Evolutionary conservation across 2,888 invertebrate species (phyloP).

Genomic region (Alviniconcha strummeri): DNA sequence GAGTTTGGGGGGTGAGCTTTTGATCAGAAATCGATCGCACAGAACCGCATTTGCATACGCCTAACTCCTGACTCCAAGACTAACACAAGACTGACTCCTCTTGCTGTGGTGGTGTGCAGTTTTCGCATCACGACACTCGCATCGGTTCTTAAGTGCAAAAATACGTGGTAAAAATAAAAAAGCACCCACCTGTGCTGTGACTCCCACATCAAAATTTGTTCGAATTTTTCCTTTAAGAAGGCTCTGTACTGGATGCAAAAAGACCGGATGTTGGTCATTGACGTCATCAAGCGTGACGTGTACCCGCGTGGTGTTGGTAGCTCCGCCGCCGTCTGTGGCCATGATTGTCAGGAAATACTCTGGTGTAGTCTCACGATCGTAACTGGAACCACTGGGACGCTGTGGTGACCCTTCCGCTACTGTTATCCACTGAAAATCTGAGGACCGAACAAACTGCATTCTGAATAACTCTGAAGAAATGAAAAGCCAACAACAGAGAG

Average conservation of each 20-base stretch:
- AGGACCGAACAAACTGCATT: constrained; percentile 19
- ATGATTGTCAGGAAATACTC: constrained; percentile 86
- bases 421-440: constrained; percentile 81
- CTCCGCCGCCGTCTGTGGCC: constrained; percentile 86
- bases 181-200: constrained; percentile 81
- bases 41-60: too few species aligned
- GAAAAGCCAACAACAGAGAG: neutral
- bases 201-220: constrained; percentile 84
- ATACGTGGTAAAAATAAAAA: too few species aligned
- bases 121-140: too few species aligned
- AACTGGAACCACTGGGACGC: constrained; percentile 56
- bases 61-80: too few species aligned
- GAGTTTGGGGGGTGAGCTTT: too few species aligned
- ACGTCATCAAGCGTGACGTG: constrained; percentile 58
- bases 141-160: too few species aligned
- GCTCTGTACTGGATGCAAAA: constrained; percentile 58
- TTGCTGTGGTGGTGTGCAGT: too few species aligned
- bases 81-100: too few species aligned
- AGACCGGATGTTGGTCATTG: constrained; percentile 67
- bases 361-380: constrained; percentile 88
- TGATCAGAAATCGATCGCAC: too few species aligned
- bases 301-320: constrained; percentile 59
- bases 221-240: constrained; percentile 83
- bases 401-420: constrained; percentile 77
- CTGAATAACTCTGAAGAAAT: neutral